Evolutionary conservation across 2,888 invertebrate species (phyloP).

Genomic region (Tyria jacobaeae): DNA sequence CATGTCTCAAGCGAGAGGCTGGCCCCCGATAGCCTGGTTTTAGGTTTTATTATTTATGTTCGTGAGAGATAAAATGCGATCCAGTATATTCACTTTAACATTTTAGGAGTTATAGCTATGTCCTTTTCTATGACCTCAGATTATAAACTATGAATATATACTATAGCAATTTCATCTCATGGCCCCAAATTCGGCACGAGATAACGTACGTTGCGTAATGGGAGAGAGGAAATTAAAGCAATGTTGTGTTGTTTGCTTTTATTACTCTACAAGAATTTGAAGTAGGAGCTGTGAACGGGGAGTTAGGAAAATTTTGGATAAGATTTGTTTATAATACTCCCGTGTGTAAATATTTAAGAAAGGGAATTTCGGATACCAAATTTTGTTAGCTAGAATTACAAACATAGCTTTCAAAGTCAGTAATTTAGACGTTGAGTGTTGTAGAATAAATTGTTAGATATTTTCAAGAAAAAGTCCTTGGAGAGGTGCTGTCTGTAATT

Average conservation of each 20-base stretch:
- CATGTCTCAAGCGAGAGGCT: too few species aligned
- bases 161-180: slow-evolving; percentile 2
- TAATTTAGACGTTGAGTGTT: background rate
- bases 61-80: too few species aligned
- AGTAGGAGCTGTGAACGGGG: slow-evolving; percentile 28
- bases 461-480: background rate
- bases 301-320: slow-evolving; percentile 20
- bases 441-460: background rate
- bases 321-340: slow-evolving; percentile 23
- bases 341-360: slow-evolving; percentile 8
- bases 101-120: too few species aligned
- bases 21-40: too few species aligned
- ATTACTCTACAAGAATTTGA: slow-evolving; percentile 54
- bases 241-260: slow-evolving; percentile 63
- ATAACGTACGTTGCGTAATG: slow-evolving; percentile 57
- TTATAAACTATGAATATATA: background rate
- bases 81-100: too few species aligned
- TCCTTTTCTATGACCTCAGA: background rate
- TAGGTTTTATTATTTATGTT: too few species aligned
- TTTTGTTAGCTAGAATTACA: background rate
- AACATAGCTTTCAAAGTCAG: background rate
- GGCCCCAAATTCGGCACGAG: slow-evolving; percentile 30
- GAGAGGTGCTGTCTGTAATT: background rate
- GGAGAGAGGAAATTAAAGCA: slow-evolving; percentile 63
- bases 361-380: slow-evolving; percentile 10